Conservation (phyloP, 1,140 invertebrate species). For the Macrobrachium nipponense region DNA sequence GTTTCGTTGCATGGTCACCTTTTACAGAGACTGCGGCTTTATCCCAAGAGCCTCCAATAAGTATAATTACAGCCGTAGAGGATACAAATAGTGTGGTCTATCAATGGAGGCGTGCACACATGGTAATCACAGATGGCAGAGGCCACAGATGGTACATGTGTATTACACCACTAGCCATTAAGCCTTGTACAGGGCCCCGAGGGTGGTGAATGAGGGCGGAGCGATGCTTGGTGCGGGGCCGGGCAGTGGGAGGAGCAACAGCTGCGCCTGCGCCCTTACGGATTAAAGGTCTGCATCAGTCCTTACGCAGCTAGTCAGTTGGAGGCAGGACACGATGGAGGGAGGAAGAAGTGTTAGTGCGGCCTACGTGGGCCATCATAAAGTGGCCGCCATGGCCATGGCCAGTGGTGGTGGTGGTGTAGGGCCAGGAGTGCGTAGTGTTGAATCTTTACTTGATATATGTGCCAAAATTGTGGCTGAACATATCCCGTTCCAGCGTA, state of each 20-base stretch:
- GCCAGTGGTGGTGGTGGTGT: constrained; percentile 68
- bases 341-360: constrained; percentile 64
- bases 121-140: constrained; percentile 32
- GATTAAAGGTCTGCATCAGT: constrained; percentile 55
- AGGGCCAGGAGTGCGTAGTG: constrained; percentile 66
- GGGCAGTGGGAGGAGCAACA: constrained; percentile 29
- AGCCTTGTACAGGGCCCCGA: constrained; percentile 26
- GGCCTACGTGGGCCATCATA: constrained; percentile 67
- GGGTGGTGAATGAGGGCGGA: constrained; percentile 36
- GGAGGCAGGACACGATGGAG: constrained; percentile 63
- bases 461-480: constrained; percentile 85
- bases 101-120: no score
- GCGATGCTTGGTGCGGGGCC: constrained; percentile 48
- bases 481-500: constrained; percentile 85
- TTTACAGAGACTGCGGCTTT: no score
- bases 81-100: no score
- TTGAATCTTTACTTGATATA: constrained; percentile 80
- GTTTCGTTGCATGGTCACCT: no score
- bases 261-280: constrained; percentile 39
- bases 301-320: constrained; percentile 48
- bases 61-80: no score
- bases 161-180: constrained; percentile 48
- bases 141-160: constrained; percentile 53
- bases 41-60: no score
- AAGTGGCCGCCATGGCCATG: constrained; percentile 65